Percentiles rank a stretch among this genome's conserved stretches.
Conservation (phyloP, 2,797 vertebrate species). For the Hyperoplus lanceolatus region DNA sequence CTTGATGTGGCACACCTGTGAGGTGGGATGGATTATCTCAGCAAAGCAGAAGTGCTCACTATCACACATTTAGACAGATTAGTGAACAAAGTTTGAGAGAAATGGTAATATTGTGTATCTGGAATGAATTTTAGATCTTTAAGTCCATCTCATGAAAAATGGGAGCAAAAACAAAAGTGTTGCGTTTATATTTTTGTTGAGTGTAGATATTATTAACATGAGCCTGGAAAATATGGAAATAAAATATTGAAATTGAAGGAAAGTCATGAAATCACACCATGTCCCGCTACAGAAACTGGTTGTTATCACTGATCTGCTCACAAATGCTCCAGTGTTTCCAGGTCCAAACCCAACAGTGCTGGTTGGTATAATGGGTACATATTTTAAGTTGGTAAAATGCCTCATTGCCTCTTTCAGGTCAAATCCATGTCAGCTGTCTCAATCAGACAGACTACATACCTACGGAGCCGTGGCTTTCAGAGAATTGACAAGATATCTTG, state of each 20-base stretch:
- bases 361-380: slow-evolving; percentile 26
- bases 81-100: too few relatives aligned
- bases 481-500: slow-evolving; percentile 2
- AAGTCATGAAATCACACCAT: slow-evolving; percentile 33
- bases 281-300: slow-evolving; percentile 16
- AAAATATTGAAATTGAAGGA: slow-evolving; percentile 25
- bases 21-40: too few relatives aligned
- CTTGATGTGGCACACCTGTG: too few relatives aligned
- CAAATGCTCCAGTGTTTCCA: slow-evolving; percentile 19
- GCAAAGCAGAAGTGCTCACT: too few relatives aligned
- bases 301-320: slow-evolving; percentile 29
- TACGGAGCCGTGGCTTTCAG: slow-evolving; percentile 5
- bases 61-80: too few relatives aligned
- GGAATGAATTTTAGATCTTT: too few relatives aligned
- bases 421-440: slow-evolving; percentile 13
- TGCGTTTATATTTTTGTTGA: too few relatives aligned
- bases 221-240: slow-evolving; percentile 5
- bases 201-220: background rate
- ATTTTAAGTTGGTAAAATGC: slow-evolving; percentile 12
- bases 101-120: too few relatives aligned
- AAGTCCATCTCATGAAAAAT: too few relatives aligned
- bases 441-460: background rate
- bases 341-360: slow-evolving; percentile 24
- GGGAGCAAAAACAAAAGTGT: too few relatives aligned
- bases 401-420: slow-evolving; percentile 16